Evolutionary conservation across 30 jellyfish, hydroid and myxozoan species (phyloP).

Genomic region (Chrysaora quinquecirrha): DNA sequence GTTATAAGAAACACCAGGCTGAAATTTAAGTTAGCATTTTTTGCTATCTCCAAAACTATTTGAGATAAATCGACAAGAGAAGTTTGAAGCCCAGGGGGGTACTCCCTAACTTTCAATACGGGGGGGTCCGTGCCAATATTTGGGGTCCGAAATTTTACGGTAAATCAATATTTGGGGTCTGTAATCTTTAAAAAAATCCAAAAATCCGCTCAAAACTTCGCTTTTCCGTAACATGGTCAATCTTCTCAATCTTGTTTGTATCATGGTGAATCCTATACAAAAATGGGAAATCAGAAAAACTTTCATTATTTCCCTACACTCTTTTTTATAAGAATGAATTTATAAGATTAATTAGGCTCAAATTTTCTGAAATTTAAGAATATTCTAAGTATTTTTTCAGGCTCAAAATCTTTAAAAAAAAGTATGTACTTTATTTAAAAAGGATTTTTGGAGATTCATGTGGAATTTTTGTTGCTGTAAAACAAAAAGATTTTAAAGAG

Average conservation of each 20-base stretch:
- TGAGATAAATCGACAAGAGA: too few species aligned
- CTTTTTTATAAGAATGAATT: background rate
- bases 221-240: constrained; percentile 2
- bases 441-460: background rate
- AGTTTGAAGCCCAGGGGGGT: too few species aligned
- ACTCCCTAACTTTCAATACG: too few species aligned
- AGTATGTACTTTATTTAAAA: background rate
- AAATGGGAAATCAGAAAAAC: background rate
- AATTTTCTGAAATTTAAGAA: background rate
- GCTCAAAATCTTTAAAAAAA: background rate
- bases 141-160: too few species aligned
- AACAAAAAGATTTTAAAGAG: background rate
- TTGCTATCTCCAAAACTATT: too few species aligned
- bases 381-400: background rate
- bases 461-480: background rate
- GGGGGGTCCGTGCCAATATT: too few species aligned
- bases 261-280: background rate
- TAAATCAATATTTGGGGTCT: too few species aligned
- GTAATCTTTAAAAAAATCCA: background rate
- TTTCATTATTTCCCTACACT: background rate
- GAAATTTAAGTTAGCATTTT: too few species aligned
- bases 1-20: too few species aligned
- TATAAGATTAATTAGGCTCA: background rate
- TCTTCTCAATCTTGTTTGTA: background rate
- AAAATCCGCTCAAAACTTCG: background rate